Evolutionary conservation across 2,797 vertebrate genomes (phyloP).

Genomic region (Tamandua tetradactyla): DNA sequence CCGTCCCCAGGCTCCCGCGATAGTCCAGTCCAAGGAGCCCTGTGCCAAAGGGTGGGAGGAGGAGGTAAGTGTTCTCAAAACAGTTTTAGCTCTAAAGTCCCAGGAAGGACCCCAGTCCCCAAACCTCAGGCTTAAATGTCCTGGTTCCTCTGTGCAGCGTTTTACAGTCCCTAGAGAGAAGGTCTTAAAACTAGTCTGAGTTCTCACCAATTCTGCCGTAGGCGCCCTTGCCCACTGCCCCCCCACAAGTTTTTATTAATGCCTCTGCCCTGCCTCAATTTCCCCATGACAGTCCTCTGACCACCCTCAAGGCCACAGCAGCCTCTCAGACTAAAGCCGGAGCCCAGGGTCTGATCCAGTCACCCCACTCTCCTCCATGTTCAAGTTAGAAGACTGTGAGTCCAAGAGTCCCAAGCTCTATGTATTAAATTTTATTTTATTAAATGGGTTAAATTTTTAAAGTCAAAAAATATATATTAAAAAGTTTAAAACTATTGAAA

Average conservation of each 20-base stretch:
- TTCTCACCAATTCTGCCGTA: neutral
- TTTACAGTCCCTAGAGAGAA: neutral
- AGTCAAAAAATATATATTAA: too few species aligned
- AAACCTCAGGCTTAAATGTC: neutral
- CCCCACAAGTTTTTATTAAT: neutral
- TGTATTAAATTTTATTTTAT: neutral
- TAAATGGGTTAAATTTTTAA: too few species aligned
- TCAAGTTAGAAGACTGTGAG: neutral
- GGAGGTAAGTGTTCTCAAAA: neutral
- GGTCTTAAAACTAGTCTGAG: neutral
- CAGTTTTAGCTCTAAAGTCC: too few species aligned
- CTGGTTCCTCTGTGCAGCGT: neutral
- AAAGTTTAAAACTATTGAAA: too few species aligned
- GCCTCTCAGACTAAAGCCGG: neutral
- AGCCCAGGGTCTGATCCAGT: too few species aligned
- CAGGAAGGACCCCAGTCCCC: neutral
- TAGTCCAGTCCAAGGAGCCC: neutral
- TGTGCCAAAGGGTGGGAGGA: fast-evolving
- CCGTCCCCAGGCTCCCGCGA: neutral
- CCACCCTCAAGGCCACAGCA: neutral
- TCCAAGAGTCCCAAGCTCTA: neutral
- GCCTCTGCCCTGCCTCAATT: neutral
- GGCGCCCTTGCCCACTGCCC: neutral
- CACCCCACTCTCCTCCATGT: fast-evolving
- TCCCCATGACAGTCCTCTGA: neutral